phyloP scores from a whole-genome alignment of 2,888 invertebrate species.

The Hydropsyche betteni region DNA sequence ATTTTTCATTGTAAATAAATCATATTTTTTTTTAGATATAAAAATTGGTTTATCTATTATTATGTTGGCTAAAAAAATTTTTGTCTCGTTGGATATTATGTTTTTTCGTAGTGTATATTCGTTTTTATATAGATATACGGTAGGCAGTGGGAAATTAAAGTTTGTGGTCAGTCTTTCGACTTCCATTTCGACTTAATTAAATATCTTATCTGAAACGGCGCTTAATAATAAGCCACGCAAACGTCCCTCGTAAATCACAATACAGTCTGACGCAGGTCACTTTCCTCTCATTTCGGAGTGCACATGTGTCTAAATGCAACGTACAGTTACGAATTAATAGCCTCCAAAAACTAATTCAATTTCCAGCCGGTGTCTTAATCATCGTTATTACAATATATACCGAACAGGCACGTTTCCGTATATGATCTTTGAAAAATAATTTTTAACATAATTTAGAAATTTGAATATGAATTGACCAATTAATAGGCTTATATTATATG shows the following conservation, averaged over 20 bases:
- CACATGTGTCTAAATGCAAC: neutral
- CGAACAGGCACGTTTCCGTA: too few species aligned
- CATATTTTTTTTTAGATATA: neutral
- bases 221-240: slow-evolving; percentile 41
- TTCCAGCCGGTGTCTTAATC: slow-evolving; percentile 33
- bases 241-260: slow-evolving; percentile 40
- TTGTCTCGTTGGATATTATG: neutral
- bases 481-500: too few species aligned
- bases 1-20: too few species aligned
- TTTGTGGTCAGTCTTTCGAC: slow-evolving; percentile 27
- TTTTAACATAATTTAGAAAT: too few species aligned
- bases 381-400: slow-evolving; percentile 29
- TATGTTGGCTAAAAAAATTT: neutral
- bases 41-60: neutral
- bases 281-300: neutral
- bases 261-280: slow-evolving; percentile 37
- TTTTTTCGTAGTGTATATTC: neutral
- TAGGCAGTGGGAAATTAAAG: slow-evolving; percentile 24
- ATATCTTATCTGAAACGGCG: slow-evolving; percentile 38
- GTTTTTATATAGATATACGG: neutral
- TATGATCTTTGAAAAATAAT: too few species aligned
- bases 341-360: slow-evolving; percentile 29
- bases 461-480: too few species aligned
- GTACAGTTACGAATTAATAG: slow-evolving; percentile 7
- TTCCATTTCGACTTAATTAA: slow-evolving; percentile 39